Base-by-base conservation (phyloP, 2,888 invertebrate genomes). In the Folsomia manolachei region DNA sequence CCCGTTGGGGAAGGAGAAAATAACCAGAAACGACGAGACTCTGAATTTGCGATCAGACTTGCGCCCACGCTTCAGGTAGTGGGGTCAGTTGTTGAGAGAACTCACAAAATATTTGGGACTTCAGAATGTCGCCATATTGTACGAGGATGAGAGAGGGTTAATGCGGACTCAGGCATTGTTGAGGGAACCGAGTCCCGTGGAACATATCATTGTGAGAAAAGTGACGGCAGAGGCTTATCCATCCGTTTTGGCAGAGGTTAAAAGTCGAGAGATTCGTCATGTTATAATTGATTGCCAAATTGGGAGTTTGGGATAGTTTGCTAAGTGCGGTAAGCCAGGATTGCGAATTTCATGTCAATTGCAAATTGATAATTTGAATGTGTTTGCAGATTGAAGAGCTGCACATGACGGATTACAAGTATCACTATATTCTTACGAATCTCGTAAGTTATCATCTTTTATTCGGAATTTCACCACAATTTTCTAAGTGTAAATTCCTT, bases 401-500 rank as follows among this genome's bases (percentile, higher is more conserved):
- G 19, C 90, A 91, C 85, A 92, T 93, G 92, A 91, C 91, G 83
- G 91, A 92, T 82, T 91, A 91, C 84, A 91, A 91, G 83, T 92
- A 91, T 82, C 92, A 93, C 83, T 93, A 91, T 84, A 86, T 92
- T 75, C 91, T 93, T 82, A 91, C 91, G 26, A 90, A 90, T 66
- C 88, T 90, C 83, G n/a, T n/a, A n/a, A n/a, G n/a, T n/a, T n/a
- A n/a, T n/a, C n/a, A n/a, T n/a, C n/a, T n/a, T n/a, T n/a, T n/a
- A n/a, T n/a, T n/a, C n/a, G n/a, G n/a, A n/a, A n/a, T n/a, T n/a
- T n/a, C n/a, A n/a, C n/a, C n/a, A n/a, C n/a, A n/a, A n/a, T n/a
- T n/a, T n/a, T n/a, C n/a, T n/a, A n/a, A n/a, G n/a, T n/a, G n/a
- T n/a, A n/a, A n/a, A n/a, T n/a, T n/a, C n/a, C n/a, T n/a, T n/a